Evolutionary conservation across 2,113 vertebrate genomes (phyloP).

Genomic region (Anthoscopus minutus): DNA sequence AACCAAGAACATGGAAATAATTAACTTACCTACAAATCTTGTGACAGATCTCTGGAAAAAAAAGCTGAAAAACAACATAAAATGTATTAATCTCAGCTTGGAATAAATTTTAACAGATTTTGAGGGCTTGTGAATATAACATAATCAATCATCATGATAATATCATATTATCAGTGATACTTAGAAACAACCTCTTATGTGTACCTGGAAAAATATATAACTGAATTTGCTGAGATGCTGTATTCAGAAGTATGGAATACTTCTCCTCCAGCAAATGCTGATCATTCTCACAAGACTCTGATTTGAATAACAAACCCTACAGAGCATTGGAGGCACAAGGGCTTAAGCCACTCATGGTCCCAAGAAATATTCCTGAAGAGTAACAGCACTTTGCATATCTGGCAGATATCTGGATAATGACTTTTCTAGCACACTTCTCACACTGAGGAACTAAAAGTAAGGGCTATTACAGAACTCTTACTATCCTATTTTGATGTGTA

Average conservation of each 20-base stretch:
- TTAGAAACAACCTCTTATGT: not conserved
- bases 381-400: not conserved
- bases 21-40: not conserved
- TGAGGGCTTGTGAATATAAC: not conserved
- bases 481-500: not conserved
- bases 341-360: not conserved
- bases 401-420: not conserved
- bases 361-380: not conserved
- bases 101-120: not conserved
- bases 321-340: rapidly evolving
- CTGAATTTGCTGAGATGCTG: not conserved
- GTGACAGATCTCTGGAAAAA: not conserved
- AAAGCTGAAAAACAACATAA: not conserved
- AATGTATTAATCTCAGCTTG: not conserved
- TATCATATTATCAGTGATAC: not conserved
- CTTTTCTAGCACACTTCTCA: not conserved
- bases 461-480: not conserved
- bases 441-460: not conserved
- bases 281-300: not conserved
- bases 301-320: not conserved
- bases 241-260: not conserved
- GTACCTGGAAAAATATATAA: not conserved
- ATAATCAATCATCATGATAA: not conserved
- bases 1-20: not conserved
- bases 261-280: not conserved